These are phyloP conservation scores for Cyclargus thomasi DNA, from an alignment of 1,140 invertebrate genomes.

Conservation along the genomic window DNA sequence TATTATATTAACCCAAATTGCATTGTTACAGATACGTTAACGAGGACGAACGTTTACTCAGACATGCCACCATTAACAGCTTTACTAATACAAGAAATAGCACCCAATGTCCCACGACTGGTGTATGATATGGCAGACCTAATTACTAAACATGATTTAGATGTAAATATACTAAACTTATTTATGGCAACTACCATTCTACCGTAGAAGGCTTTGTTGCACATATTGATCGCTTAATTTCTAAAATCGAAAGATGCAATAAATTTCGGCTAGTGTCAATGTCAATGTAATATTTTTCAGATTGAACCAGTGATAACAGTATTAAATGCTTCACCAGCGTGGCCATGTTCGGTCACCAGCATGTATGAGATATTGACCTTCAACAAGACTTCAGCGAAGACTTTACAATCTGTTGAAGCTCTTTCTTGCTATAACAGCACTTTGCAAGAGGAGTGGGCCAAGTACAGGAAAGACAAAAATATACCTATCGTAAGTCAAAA, in stretches of 20 bases:
- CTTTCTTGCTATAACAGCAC: slow-evolving; percentile 46
- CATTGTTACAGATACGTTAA: slow-evolving; percentile 36
- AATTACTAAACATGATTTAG: slow-evolving; percentile 38
- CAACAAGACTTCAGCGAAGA: slow-evolving; percentile 28
- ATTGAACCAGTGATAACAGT: slow-evolving; percentile 45
- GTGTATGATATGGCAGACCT: slow-evolving; percentile 46
- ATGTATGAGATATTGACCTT: slow-evolving; percentile 39
- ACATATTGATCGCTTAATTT: no score
- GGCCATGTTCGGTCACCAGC: slow-evolving; percentile 55
- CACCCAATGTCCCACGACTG: slow-evolving; percentile 47
- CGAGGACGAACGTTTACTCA: slow-evolving; percentile 26
- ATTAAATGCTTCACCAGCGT: slow-evolving; percentile 47
- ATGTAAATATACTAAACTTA: slow-evolving; percentile 40
- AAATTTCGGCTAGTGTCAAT: not conserved
- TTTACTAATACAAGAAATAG: slow-evolving; percentile 31
- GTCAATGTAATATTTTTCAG: slow-evolving; percentile 31
- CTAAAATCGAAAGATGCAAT: not conserved
- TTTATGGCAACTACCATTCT: not conserved
- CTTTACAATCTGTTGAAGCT: slow-evolving; percentile 43
- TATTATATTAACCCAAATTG: no score
- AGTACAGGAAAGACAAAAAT: slow-evolving; percentile 43
- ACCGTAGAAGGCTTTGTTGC: not conserved
- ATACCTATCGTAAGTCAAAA: slow-evolving; percentile 47
- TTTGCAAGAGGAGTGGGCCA: slow-evolving; percentile 49
- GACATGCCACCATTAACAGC: slow-evolving; percentile 42